Conservation (phyloP, 1,140 invertebrate genomes). For the Hyles vespertilio region DNA sequence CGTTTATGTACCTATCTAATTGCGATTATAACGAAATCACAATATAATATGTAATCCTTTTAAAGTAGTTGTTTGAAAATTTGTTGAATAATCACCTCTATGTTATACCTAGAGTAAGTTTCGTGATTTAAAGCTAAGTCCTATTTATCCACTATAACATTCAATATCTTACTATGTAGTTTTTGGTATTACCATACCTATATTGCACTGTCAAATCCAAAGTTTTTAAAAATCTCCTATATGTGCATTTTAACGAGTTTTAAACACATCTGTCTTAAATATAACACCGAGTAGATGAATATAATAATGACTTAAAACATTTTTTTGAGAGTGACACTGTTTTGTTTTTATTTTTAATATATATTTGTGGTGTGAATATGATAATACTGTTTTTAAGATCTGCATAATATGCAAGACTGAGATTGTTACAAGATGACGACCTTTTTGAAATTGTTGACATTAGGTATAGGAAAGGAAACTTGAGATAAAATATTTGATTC, state of each 20-base stretch:
- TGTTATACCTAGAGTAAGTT: slow-evolving; percentile 45
- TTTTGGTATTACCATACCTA: slow-evolving; percentile 23
- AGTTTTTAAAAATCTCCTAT: no score
- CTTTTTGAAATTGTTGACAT: no score
- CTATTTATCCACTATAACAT: slow-evolving; percentile 39
- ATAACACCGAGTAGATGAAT: no score
- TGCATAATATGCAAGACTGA: slow-evolving; percentile 4
- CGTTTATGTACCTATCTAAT: no score
- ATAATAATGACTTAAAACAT: no score
- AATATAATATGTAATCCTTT: slow-evolving; percentile 32
- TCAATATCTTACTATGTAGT: slow-evolving; percentile 25
- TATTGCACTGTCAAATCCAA: slow-evolving; percentile 24
- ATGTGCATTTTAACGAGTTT: no score
- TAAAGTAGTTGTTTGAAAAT: slow-evolving; percentile 34
- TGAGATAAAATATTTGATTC: no score
- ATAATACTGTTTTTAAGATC: slow-evolving; percentile 1
- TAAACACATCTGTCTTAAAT: no score
- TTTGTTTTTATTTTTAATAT: no score
- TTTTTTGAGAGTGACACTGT: no score
- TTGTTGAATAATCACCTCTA: slow-evolving; percentile 14
- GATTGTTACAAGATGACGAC: not conserved
- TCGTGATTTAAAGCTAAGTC: slow-evolving; percentile 50
- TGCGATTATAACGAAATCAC: slow-evolving; percentile 7
- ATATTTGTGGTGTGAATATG: not conserved
- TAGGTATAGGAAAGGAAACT: no score